These are phyloP conservation scores for Encarsia formosa DNA, from an alignment of 2,888 invertebrate species.

Conservation along the genomic window DNA sequence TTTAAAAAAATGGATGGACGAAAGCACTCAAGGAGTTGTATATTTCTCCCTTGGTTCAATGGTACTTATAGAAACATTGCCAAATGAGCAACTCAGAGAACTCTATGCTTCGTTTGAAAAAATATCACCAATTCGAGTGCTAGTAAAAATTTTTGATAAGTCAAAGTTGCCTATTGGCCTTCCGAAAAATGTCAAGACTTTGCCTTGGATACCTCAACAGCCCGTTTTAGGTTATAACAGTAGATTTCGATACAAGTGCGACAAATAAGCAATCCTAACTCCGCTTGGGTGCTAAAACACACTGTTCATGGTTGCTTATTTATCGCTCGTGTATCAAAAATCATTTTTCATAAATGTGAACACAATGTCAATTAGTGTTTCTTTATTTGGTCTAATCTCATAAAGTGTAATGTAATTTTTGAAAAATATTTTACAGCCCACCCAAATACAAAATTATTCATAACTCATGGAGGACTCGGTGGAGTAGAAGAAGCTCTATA, in stretches of 20 bases:
- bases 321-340: too few species aligned
- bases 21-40: slow-evolving; percentile 35
- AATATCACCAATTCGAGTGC: slow-evolving; percentile 33
- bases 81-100: slow-evolving; percentile 26
- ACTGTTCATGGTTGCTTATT: too few species aligned
- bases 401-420: not conserved
- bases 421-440: slow-evolving; percentile 10
- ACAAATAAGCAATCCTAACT: too few species aligned
- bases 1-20: slow-evolving; percentile 35
- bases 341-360: too few species aligned
- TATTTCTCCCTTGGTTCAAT: slow-evolving; percentile 40
- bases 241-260: too few species aligned
- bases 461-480: slow-evolving; percentile 38
- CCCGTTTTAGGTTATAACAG: not conserved
- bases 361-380: not conserved
- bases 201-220: slow-evolving; percentile 35
- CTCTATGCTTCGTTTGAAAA: slow-evolving; percentile 33
- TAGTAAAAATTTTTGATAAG: slow-evolving; percentile 32
- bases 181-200: slow-evolving; percentile 32
- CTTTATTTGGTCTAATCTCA: not conserved
- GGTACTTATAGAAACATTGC: slow-evolving; percentile 33
- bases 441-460: slow-evolving; percentile 41
- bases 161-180: slow-evolving; percentile 31
- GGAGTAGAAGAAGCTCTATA: slow-evolving; percentile 42
- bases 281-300: too few species aligned